These are phyloP conservation scores for Geophilus truncorum DNA, from an alignment of 2,888 invertebrate genomes.

Conservation along the genomic window DNA sequence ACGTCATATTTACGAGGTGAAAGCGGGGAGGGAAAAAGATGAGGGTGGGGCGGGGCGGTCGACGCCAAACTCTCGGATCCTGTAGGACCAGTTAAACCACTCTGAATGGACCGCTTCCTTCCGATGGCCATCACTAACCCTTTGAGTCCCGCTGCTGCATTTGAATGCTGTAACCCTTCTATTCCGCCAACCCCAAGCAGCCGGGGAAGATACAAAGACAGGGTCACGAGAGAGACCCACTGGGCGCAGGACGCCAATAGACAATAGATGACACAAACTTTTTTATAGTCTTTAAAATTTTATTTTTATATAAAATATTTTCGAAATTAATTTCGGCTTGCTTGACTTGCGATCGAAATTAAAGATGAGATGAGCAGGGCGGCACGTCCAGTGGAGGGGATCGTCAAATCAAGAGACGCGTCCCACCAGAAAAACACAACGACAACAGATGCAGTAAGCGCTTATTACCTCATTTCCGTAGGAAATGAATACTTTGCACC, in stretches of 20 bases:
- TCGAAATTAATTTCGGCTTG: neutral
- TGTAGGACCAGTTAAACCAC: conserved; percentile 25
- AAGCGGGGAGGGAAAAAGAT: neutral
- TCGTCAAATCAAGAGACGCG: conserved; percentile 19
- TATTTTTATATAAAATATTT: neutral
- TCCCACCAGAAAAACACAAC: conserved; percentile 20
- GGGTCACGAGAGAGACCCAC: conserved; percentile 26
- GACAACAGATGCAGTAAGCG: conserved; percentile 21
- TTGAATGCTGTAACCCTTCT: conserved; percentile 29
- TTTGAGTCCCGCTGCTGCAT: conserved; percentile 25
- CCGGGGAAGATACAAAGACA: conserved; percentile 16
- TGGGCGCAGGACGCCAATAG: conserved; percentile 19
- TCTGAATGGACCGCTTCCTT: conserved; percentile 28
- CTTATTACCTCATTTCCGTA: conserved; percentile 27
- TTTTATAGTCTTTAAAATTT: neutral
- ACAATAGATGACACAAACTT: neutral
- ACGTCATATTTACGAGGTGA: conserved; percentile 25
- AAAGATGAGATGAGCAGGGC: neutral
- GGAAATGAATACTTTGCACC: conserved; percentile 27
- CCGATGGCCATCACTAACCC: conserved; percentile 31
- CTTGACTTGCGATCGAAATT: neutral
- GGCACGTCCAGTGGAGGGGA: neutral
- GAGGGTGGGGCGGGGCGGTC: neutral
- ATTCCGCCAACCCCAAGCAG: neutral
- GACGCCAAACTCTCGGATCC: neutral